These are phyloP conservation scores for Andrena trimmerana DNA, from an alignment of 2,888 invertebrate species.

Conservation along the genomic window DNA sequence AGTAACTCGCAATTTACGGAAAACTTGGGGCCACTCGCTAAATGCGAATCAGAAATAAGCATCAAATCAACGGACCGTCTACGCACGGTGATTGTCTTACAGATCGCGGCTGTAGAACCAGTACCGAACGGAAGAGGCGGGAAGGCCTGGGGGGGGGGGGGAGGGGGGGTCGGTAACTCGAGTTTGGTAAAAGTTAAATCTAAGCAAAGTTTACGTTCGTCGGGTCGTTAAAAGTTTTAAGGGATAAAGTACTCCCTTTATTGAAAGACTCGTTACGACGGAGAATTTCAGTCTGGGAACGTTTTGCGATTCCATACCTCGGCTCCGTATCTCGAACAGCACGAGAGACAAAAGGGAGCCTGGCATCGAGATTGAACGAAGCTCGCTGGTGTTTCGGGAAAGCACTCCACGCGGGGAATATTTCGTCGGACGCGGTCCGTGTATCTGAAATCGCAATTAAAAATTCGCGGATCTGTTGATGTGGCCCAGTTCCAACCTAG, in stretches of 20 bases:
- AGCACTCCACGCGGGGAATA: conserved; percentile 6
- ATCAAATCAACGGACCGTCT: conserved; percentile 54
- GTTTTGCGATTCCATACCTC: conserved; percentile 62
- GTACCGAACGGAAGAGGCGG: not conserved
- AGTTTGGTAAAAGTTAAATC: conserved; percentile 63
- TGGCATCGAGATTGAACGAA: conserved; percentile 21
- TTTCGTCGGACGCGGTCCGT: not conserved
- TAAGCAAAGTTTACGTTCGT: conserved; percentile 65
- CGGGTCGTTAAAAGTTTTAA: conserved; percentile 67
- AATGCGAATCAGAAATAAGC: conserved; percentile 58
- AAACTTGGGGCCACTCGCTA: conserved; percentile 34
- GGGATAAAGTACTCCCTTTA: conserved; percentile 64
- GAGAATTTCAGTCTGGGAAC: conserved; percentile 56
- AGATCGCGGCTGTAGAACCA: not conserved
- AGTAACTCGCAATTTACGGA: conserved; percentile 17
- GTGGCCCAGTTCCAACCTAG: conserved; percentile 32
- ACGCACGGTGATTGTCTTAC: conserved; percentile 55
- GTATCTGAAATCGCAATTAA: conserved; percentile 30
- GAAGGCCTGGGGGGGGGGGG: not conserved
- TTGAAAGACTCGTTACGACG: conserved; percentile 65
- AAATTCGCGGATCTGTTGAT: conserved; percentile 7
- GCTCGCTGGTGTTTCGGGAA: conserved; percentile 25
- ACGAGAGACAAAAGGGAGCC: not conserved
- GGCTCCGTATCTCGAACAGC: conserved; percentile 34
- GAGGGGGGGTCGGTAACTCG: conserved; percentile 4